These are phyloP conservation scores for Diabrotica virgifera DNA, from an alignment of 1,140 invertebrate genomes.

Conservation along the genomic window DNA sequence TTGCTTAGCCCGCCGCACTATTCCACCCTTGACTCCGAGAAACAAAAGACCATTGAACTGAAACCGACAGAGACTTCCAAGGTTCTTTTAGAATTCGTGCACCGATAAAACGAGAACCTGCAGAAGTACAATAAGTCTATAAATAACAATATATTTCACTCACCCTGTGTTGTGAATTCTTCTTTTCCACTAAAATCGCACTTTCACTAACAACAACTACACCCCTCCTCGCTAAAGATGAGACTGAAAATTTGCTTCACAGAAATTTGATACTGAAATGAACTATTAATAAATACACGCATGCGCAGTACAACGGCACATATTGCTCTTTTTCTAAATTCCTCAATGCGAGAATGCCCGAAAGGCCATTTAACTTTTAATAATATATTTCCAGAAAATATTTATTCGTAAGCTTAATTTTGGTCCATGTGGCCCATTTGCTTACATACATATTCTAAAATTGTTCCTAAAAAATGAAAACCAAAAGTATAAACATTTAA, in stretches of 20 bases:
- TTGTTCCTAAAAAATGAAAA: too few species aligned
- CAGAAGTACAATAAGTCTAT: background rate
- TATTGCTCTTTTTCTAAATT: background rate
- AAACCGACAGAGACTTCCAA: background rate
- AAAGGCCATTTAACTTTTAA: background rate
- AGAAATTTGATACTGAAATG: slow-evolving; percentile 31
- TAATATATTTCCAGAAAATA: too few species aligned
- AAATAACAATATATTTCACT: slow-evolving; percentile 4
- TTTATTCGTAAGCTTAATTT: too few species aligned
- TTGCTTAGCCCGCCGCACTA: background rate
- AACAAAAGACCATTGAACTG: background rate
- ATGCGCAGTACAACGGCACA: slow-evolving; percentile 14
- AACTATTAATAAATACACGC: slow-evolving; percentile 29
- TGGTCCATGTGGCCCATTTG: too few species aligned
- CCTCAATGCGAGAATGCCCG: background rate
- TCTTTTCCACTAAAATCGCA: slow-evolving; percentile 21
- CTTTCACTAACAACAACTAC: slow-evolving; percentile 20
- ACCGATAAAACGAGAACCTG: background rate
- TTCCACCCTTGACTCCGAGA: slow-evolving; percentile 1
- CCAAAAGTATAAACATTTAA: too few species aligned
- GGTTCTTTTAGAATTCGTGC: background rate
- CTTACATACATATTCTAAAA: too few species aligned
- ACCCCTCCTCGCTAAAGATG: slow-evolving; percentile 23
- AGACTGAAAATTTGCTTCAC: slow-evolving; percentile 28
- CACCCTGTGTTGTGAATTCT: slow-evolving; percentile 13